phyloP scores from a whole-genome alignment of 2,888 invertebrate genomes.

The Lasioglossum marginatum region DNA sequence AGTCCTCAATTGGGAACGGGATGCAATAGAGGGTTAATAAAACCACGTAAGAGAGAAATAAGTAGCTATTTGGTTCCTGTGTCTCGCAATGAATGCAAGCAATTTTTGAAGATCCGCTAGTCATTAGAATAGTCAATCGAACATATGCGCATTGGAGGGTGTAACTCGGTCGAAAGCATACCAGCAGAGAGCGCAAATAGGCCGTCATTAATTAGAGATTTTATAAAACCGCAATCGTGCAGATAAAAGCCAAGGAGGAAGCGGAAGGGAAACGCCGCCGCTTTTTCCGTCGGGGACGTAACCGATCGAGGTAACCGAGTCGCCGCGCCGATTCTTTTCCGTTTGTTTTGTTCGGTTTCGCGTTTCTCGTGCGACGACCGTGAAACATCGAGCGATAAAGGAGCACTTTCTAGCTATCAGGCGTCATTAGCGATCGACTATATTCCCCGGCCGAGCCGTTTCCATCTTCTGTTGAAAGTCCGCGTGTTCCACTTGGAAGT shows the following conservation, averaged over 20 bases:
- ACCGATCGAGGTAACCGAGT: background rate
- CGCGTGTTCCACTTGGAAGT: constrained; percentile 46
- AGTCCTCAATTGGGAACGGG: too few species aligned
- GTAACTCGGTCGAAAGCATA: background rate
- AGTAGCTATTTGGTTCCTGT: too few species aligned
- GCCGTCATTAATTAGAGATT: background rate
- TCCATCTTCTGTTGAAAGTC: constrained; percentile 53
- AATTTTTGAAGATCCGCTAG: too few species aligned
- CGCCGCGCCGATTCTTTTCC: constrained; percentile 7
- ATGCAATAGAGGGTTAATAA: too few species aligned
- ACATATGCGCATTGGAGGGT: background rate
- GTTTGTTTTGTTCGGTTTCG: background rate
- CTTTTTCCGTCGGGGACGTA: background rate
- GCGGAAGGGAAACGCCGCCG: constrained; percentile 3
- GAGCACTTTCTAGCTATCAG: constrained; percentile 52
- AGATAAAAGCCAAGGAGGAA: background rate
- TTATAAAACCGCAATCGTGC: background rate
- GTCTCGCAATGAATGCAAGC: too few species aligned
- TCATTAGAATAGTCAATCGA: background rate
- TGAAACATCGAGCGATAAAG: constrained; percentile 29
- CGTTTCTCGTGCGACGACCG: constrained; percentile 6
- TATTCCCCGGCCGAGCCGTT: constrained; percentile 22
- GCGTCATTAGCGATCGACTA: constrained; percentile 38
- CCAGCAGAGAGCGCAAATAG: background rate
- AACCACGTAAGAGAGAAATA: too few species aligned